These are phyloP conservation scores for Scolopax bukidnonensis DNA, from an alignment of 2,797 vertebrate genomes.

Conservation along the genomic window DNA sequence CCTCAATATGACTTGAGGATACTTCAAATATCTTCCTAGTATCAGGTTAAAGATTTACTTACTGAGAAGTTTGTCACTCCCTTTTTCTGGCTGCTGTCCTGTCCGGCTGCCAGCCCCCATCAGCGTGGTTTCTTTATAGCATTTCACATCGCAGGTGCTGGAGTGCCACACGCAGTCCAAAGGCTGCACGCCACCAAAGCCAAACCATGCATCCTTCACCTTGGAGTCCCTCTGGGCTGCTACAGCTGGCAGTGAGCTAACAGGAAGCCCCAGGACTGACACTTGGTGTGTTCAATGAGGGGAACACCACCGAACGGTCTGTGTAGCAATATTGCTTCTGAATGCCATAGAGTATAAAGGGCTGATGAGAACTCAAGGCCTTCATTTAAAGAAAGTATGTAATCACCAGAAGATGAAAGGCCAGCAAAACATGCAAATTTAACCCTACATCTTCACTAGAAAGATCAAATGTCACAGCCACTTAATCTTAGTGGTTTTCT, in stretches of 20 bases:
- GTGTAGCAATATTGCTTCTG: background rate
- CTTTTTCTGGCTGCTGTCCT: background rate
- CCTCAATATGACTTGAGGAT: background rate
- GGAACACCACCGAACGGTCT: background rate
- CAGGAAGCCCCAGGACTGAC: background rate
- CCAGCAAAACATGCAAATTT: slow-evolving; percentile 51
- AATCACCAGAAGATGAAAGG: slow-evolving; percentile 36
- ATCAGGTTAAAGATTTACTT: background rate
- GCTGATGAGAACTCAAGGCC: background rate
- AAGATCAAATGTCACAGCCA: slow-evolving; percentile 63
- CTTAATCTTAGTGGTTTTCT: slow-evolving; percentile 64
- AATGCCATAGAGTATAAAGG: accelerated
- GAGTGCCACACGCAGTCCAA: background rate
- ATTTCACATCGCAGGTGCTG: background rate
- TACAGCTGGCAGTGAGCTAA: background rate
- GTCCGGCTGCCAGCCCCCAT: background rate
- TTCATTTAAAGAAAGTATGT: background rate
- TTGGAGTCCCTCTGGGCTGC: background rate
- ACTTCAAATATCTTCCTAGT: background rate
- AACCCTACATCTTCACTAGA: slow-evolving; percentile 34
- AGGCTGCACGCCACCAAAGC: background rate
- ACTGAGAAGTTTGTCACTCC: background rate
- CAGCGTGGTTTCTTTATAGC: accelerated
- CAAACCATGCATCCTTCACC: background rate
- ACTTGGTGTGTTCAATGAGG: accelerated